These are phyloP conservation scores for Caradrina clavipalpis DNA, from an alignment of 2,888 invertebrate genomes.

Conservation along the genomic window DNA sequence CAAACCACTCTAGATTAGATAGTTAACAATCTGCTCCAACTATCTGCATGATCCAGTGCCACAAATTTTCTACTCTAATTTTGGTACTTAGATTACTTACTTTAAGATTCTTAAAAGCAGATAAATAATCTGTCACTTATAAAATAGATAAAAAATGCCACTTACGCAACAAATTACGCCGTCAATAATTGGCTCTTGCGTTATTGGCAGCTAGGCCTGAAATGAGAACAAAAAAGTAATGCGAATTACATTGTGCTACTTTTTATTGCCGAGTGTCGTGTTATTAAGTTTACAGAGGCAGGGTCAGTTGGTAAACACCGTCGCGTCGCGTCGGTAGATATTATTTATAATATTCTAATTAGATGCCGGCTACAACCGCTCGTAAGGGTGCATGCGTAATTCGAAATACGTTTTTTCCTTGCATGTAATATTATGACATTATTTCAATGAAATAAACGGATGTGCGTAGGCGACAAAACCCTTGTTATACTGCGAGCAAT, in stretches of 20 bases:
- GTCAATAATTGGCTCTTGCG: constrained; percentile 31
- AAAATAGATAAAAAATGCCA: constrained; percentile 9
- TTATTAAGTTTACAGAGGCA: constrained; percentile 84
- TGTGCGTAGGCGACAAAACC: constrained; percentile 69
- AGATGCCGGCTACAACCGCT: constrained; percentile 82
- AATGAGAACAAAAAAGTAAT: constrained; percentile 63
- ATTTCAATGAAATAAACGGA: constrained; percentile 74
- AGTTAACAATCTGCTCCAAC: constrained; percentile 13
- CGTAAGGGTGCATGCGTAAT: constrained; percentile 87
- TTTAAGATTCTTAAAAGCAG: constrained; percentile 19
- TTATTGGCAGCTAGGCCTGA: constrained; percentile 35
- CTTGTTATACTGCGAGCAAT: constrained; percentile 41
- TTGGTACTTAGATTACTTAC: not conserved
- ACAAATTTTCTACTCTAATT: constrained; percentile 28
- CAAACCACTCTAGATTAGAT: constrained; percentile 29
- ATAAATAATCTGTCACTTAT: constrained; percentile 7
- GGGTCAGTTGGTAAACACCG: constrained; percentile 85
- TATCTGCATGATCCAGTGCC: constrained; percentile 18
- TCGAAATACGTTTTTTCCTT: constrained; percentile 78
- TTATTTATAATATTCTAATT: constrained; percentile 89
- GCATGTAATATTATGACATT: constrained; percentile 82
- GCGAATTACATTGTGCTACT: constrained; percentile 70
- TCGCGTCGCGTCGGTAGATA: constrained; percentile 78
- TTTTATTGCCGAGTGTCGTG: constrained; percentile 73
- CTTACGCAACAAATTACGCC: constrained; percentile 27